Evolutionary conservation across 2,888 invertebrate genomes (phyloP), one percentile per base, ranked within the genome.

Genomic region (Parnassius apollo): DNA sequence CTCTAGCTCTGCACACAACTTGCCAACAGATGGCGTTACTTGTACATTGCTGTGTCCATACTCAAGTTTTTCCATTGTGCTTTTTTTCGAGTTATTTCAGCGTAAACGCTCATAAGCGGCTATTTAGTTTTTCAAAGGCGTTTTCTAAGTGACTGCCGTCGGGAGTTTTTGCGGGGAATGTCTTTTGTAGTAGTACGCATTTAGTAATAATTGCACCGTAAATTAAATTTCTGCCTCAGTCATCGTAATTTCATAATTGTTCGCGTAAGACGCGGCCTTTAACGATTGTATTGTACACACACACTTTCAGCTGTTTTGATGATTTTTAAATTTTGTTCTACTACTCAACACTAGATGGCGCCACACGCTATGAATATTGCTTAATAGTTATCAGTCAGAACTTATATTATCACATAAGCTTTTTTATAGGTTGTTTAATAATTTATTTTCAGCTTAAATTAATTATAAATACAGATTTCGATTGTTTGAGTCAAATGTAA

Each of bases 121-220:
- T 83, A 86, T 88, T 89, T 82, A 80, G 83, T 91, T 91, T 91
- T 91, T 91, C 88, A 88, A 87, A 86, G 78, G 77, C 80, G 82
- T 84, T 88, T 89, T 89, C 89, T 89, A 90, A 91, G 86, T 89
- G 88, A 81, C 67, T 72, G 83, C 71, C 80, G 76, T 78, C 71
- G 75, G 71, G 72, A 69, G 71, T 85, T 87, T 62, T 87, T 87
- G 78, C 77, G 75, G 75, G 73, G 76, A 80, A 84, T 80, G 79
- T 81, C 84, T 81, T 83, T 85, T 83, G 86, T 85, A 84, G 87
- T 87, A 85, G 86, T 82, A 81, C 78, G 62, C 64, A 63, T 80
- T 81, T 81, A 80, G 83, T 78, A 76, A 83, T 87, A 86, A 89
- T 88, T 89, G 82, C 83, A 67, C 71, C 75, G 81, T 85, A 84